Evolutionary conservation across 2,797 vertebrate genomes (phyloP), one percentile per base, ranked within the genome.

Genomic region (Sebastes cheni): DNA sequence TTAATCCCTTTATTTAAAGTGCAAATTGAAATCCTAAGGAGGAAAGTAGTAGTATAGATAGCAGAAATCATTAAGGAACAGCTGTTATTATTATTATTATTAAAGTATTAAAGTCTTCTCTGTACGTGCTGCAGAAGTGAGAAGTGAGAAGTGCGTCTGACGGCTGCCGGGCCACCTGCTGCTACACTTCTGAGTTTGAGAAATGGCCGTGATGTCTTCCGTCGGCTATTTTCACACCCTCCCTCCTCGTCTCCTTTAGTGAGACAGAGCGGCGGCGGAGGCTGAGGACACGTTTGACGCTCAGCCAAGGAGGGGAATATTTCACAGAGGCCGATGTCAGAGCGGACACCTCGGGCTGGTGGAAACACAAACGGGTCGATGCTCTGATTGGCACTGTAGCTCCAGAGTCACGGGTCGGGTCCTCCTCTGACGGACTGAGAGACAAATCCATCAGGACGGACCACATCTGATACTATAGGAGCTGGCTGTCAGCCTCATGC

Each of bases 311-410:
- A 62, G 73, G 73, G 80, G 62, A 88, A 88, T 84, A 89, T 86
- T 89, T 91, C 84, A 90, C 70, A 1, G 14, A 65, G 78, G 25
- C 66, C 4, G 81, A 75, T 88, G 89, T 80, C 77, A 5, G 64
- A 5, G 11, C 4, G 8, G 80, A 81, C 86, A 65, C 80, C 80
- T 86, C 85, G 12, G 42, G 78, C 80, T 27, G 79, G 42, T 22
- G 69, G 76, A 88, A 92, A 91, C 91, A 80, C 87, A 74, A 85
- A 81, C 7, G 62, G 86, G 84, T 91, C 91, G 72, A 93, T 92
- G 29, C 10, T 1, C 71, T 85, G 89, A 91, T 88, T 86, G 89
- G 77, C 86, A 81, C 4, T 39, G 69, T 25, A 12, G 77, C 84
- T 67, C 69, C 58, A 13, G 42, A 71, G 78, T 82, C 84, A 36